These are phyloP conservation scores for Acipenser oxyrinchus DNA, from an alignment of 2,797 vertebrate species.

Conservation along the genomic window DNA sequence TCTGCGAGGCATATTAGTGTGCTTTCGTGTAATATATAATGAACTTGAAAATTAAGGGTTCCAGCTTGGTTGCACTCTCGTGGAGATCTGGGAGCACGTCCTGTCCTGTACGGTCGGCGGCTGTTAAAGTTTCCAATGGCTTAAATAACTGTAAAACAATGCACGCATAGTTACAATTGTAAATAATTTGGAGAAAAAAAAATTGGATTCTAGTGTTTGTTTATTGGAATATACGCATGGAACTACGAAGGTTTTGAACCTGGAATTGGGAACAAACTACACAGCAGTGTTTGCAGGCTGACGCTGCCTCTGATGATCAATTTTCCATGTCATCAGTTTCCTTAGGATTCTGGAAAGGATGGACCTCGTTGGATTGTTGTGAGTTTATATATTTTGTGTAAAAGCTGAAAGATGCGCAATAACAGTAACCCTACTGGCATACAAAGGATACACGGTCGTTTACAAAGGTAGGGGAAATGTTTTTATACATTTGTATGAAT, in stretches of 20 bases:
- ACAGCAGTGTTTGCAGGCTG: slow-evolving; percentile 7
- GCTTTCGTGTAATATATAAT: not conserved
- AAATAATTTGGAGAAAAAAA: no score
- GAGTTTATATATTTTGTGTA: slow-evolving; percentile 17
- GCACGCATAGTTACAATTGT: no score
- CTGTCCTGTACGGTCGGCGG: slow-evolving; percentile 3
- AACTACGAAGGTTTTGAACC: slow-evolving; percentile 20
- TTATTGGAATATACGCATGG: slow-evolving; percentile 17
- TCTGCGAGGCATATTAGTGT: not conserved
- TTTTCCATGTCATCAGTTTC: slow-evolving; percentile 10
- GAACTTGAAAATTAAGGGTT: not conserved
- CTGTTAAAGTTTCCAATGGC: not conserved
- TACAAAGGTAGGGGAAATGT: slow-evolving; percentile 30
- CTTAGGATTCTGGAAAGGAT: slow-evolving; percentile 17
- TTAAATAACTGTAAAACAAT: no score
- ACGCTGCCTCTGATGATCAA: slow-evolving; percentile 13
- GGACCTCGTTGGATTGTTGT: slow-evolving; percentile 15
- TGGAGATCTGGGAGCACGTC: not conserved
- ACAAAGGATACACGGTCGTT: slow-evolving; percentile 25
- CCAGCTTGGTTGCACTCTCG: not conserved
- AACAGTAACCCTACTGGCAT: slow-evolving; percentile 17
- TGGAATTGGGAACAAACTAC: slow-evolving; percentile 24
- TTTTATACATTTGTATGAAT: not conserved
- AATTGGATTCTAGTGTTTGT: not conserved
- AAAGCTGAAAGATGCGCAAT: slow-evolving; percentile 21